Percentiles rank a stretch among this genome's conserved stretches.
phyloP scores from a whole-genome alignment of 2,113 vertebrate genomes.

The Tragelaphus strepsiceros region DNA sequence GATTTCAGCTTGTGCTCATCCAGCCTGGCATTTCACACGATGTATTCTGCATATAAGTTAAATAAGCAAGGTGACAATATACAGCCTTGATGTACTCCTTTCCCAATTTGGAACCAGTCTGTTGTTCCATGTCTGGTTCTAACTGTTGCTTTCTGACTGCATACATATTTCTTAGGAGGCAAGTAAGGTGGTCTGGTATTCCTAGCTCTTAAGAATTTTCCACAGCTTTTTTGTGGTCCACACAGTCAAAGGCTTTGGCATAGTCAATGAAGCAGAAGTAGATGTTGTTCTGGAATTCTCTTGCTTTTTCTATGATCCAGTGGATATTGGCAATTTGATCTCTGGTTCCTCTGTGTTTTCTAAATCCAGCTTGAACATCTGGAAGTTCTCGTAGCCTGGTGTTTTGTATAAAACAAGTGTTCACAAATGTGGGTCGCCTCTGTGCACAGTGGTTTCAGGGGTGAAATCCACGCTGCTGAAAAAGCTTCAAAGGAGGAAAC shows the following conservation, averaged over 20 bases:
- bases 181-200: not conserved
- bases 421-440: not conserved
- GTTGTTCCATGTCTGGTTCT: not conserved
- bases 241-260: not conserved
- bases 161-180: not conserved
- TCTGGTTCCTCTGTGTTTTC: not conserved
- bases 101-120: not conserved
- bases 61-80: not conserved
- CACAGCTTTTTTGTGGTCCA: not conserved
- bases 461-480: not conserved
- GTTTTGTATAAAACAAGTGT: not conserved
- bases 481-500: not conserved
- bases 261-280: not conserved
- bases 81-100: not conserved
- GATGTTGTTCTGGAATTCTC: not conserved
- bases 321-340: not conserved
- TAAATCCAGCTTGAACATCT: not conserved
- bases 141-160: not conserved
- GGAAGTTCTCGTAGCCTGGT: not conserved
- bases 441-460: not conserved
- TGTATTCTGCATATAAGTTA: not conserved
- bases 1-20: not conserved
- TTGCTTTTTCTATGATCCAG: not conserved
- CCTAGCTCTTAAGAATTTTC: not conserved
- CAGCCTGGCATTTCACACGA: rapidly evolving